A percentile compares a stretch with the other conserved stretches of the same genome.
Conservation (phyloP, 1,140 invertebrate genomes). For the Leucophenga varia region DNA sequence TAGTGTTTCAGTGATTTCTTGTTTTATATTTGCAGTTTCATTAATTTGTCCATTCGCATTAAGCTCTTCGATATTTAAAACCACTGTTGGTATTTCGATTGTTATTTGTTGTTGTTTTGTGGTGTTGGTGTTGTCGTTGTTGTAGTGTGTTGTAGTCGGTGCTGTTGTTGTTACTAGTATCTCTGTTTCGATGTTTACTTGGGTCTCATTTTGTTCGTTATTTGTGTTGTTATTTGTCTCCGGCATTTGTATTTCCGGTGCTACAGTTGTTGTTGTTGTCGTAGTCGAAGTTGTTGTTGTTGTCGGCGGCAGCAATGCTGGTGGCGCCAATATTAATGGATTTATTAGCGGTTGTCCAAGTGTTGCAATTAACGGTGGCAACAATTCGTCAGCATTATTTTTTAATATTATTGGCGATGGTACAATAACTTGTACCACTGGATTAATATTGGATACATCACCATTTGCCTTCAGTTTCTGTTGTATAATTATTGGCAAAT, state of each 20-base stretch:
- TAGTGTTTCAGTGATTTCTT: no score
- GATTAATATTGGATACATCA: conserved; percentile 30
- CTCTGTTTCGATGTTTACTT: conserved; percentile 8
- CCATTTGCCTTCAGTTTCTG: conserved; percentile 25
- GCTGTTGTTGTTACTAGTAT: conserved; percentile 33
- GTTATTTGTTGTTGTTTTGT: conserved; percentile 15
- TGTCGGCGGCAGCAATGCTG: conserved; percentile 33
- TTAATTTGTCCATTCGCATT: conserved; percentile 13
- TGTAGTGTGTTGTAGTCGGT: conserved; percentile 10
- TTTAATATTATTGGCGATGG: conserved; percentile 36
- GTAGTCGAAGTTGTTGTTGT: conserved; percentile 4
- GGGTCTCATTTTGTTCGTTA: conserved; percentile 7
- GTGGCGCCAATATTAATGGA: conserved; percentile 53
- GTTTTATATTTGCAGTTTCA: no score
- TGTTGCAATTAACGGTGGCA: conserved; percentile 57
- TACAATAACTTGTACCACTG: conserved; percentile 34
- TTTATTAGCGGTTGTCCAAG: conserved; percentile 58
- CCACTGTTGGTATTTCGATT: conserved; percentile 36
- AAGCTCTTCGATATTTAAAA: conserved; percentile 38
- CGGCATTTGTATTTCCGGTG: conserved; percentile 27
- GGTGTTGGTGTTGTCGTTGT: conserved; percentile 31
- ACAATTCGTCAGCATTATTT: conserved; percentile 37
- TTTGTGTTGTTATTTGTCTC: conserved; percentile 3
- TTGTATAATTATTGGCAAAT: conserved; percentile 32
- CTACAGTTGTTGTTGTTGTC: conserved; percentile 16